Percentiles rank a stretch among this genome's conserved stretches.
These are phyloP conservation scores for Anguilla japonica DNA, from an alignment of 2,113 vertebrate species.

Conservation along the genomic window DNA sequence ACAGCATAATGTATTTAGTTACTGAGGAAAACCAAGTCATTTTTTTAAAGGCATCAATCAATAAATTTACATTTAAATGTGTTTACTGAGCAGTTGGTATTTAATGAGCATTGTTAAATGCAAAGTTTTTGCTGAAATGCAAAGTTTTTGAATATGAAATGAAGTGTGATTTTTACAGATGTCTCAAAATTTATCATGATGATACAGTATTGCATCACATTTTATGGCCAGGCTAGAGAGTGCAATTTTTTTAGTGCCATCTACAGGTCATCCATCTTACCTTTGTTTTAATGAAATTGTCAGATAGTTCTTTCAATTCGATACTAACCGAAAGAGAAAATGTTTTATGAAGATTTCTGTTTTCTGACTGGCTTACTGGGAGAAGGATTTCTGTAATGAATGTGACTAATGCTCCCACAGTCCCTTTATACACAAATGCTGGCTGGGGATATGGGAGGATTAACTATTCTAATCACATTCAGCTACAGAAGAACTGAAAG, in stretches of 20 bases:
- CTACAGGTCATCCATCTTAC: not conserved
- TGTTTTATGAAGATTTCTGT: not conserved
- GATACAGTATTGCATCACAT: not conserved
- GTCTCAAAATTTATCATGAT: not conserved
- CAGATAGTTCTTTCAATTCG: not conserved
- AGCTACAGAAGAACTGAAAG: not conserved
- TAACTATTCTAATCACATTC: slow-evolving; percentile 8
- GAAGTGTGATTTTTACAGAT: not conserved
- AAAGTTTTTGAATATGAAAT: not conserved
- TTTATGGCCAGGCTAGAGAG: not conserved
- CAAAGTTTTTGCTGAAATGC: too few relatives aligned
- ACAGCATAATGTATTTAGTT: not conserved
- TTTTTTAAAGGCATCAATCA: not conserved
- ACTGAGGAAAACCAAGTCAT: not conserved
- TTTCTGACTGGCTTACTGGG: not conserved
- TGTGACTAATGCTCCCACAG: not conserved
- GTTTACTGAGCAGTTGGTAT: not conserved
- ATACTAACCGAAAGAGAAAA: not conserved
- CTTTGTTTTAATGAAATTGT: not conserved
- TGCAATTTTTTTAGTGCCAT: not conserved
- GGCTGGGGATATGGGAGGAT: not conserved
- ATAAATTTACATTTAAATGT: too few relatives aligned
- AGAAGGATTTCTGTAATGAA: not conserved
- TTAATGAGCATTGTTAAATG: not conserved
- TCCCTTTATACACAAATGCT: not conserved